These are phyloP conservation scores for Nasua narica DNA, from an alignment of 2,797 vertebrate genomes.

Conservation along the genomic window DNA sequence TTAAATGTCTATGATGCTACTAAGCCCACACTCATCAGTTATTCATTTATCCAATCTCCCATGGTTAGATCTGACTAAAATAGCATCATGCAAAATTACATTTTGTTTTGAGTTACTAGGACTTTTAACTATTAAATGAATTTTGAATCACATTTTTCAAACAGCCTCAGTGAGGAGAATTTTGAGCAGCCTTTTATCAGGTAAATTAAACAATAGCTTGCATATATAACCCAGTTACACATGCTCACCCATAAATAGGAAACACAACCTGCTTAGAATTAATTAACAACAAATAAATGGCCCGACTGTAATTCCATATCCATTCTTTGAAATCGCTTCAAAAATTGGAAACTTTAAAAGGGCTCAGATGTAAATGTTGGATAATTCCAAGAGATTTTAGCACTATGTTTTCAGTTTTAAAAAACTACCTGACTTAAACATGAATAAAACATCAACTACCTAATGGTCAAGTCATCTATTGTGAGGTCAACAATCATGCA, in stretches of 20 bases:
- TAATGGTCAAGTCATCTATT: not conserved
- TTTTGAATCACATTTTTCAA: not conserved
- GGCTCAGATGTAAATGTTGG: not conserved
- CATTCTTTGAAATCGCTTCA: not conserved
- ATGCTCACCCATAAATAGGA: not conserved
- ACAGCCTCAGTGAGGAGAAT: not conserved
- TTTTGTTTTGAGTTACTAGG: not conserved
- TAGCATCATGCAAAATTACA: not conserved
- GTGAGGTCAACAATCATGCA: not conserved
- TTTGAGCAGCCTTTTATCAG: not conserved
- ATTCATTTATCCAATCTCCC: not conserved
- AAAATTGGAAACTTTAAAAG: not conserved
- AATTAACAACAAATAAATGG: not conserved
- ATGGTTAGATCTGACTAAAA: not conserved
- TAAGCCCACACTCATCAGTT: not conserved
- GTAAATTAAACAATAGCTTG: not conserved
- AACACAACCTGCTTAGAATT: not conserved
- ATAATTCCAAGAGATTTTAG: not conserved
- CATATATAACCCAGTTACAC: not conserved
- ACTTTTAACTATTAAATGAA: slow-evolving; percentile 34
- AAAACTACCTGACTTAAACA: not conserved
- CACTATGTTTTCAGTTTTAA: not conserved
- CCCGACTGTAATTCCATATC: not conserved
- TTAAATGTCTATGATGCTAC: not conserved
- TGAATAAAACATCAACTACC: not conserved